Evolutionary conservation across 2,113 vertebrate species (phyloP).

Genomic region (Montifringilla adamsi): DNA sequence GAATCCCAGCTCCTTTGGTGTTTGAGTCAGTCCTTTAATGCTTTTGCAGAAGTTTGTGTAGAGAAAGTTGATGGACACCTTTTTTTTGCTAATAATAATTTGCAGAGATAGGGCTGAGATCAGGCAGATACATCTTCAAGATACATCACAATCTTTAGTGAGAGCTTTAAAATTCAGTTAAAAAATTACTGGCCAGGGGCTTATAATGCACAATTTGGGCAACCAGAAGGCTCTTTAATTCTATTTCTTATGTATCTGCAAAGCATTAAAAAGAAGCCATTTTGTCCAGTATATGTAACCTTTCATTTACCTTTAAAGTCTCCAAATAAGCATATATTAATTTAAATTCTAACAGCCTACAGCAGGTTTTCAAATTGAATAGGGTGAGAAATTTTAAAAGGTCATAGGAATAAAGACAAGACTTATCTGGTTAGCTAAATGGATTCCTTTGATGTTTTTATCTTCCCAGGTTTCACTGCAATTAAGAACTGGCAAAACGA

Average conservation of each 20-base stretch:
- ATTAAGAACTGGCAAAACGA: not conserved
- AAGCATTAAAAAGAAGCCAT: not conserved
- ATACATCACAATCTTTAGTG: not conserved
- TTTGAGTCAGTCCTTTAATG: not conserved
- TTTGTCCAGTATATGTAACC: not conserved
- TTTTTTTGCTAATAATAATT: not conserved
- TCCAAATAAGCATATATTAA: not conserved
- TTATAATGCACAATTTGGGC: not conserved
- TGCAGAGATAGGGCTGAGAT: not conserved
- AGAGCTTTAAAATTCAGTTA: not conserved
- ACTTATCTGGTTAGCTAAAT: not conserved
- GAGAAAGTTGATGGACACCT: not conserved
- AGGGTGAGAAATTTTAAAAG: not conserved
- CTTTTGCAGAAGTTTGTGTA: not conserved
- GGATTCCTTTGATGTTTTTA: conserved; percentile 22
- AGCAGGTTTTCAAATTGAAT: not conserved
- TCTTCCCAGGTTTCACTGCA: conserved; percentile 36
- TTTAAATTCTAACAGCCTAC: not conserved
- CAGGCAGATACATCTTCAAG: not conserved
- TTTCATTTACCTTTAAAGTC: not conserved
- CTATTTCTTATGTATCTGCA: not conserved
- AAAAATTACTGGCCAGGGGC: not conserved
- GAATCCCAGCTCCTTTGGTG: not conserved
- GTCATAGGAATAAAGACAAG: not conserved
- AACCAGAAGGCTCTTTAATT: not conserved